A percentile compares a stretch with the other conserved stretches of the same genome.
Evolutionary conservation across 2,113 vertebrate genomes (phyloP).

Genomic region (Engystomops pustulosus): DNA sequence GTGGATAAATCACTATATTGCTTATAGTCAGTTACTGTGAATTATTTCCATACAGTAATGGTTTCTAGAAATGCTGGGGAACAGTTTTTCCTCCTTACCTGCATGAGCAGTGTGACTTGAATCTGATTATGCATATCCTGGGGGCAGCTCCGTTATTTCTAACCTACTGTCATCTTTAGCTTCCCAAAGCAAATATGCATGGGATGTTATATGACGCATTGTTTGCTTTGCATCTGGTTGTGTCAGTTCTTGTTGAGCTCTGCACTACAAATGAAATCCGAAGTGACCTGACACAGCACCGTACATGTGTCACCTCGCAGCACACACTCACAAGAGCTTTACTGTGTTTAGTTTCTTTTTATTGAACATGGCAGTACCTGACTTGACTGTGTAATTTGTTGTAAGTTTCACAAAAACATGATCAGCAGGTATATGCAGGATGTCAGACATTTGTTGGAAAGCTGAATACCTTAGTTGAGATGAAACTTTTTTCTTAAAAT

Average conservation of each 20-base stretch:
- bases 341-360: conserved; percentile 36
- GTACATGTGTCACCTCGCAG: conserved; percentile 67
- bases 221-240: conserved; percentile 66
- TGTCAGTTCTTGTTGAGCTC: conserved; percentile 66
- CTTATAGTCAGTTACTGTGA: too few species aligned
- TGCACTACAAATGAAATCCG: conserved; percentile 60
- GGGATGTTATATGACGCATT: conserved; percentile 42
- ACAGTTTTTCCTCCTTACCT: too few species aligned
- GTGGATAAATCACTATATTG: too few species aligned
- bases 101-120: background rate
- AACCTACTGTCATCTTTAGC: conserved; percentile 28
- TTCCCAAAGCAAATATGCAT: conserved; percentile 37
- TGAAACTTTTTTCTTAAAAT: too few species aligned
- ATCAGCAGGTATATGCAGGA: too few species aligned
- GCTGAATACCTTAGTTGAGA: too few species aligned
- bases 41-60: too few species aligned
- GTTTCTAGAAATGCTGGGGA: too few species aligned
- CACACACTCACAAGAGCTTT: conserved; percentile 55
- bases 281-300: conserved; percentile 63
- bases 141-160: conserved; percentile 23
- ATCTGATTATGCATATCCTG: conserved; percentile 43
- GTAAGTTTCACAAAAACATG: background rate
- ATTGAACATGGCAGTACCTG: conserved; percentile 55
- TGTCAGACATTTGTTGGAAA: too few species aligned
- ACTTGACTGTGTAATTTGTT: conserved; percentile 20